Conservation (phyloP, 2,888 invertebrate species). For the Helicoverpa assulta region DNA sequence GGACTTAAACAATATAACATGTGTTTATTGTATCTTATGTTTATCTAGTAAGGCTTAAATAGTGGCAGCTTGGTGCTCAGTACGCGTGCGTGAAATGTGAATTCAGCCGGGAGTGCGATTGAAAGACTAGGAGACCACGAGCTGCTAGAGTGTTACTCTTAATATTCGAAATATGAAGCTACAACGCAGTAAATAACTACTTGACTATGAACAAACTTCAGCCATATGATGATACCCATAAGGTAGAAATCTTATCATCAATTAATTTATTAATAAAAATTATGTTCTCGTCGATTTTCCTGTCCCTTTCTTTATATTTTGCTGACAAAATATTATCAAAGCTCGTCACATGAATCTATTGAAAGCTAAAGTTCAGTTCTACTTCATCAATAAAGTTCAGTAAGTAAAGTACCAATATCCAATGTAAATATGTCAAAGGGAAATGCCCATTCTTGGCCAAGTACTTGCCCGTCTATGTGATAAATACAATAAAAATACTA, state of each 20-base stretch:
- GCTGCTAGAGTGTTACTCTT: background rate
- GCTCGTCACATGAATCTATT: background rate
- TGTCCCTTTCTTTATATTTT: background rate
- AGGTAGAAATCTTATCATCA: background rate
- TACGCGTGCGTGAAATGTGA: slow-evolving; percentile 1
- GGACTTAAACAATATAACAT: too few species aligned
- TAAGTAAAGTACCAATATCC: background rate
- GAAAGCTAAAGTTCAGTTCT: too few species aligned
- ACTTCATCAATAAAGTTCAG: background rate
- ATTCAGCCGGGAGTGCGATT: slow-evolving; percentile 10
- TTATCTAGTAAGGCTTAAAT: too few species aligned
- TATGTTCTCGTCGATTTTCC: background rate
- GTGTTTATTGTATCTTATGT: too few species aligned
- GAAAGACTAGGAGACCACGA: slow-evolving; percentile 20
- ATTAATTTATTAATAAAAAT: background rate
- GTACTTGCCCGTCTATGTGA: too few species aligned
- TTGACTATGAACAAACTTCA: slow-evolving; percentile 1
- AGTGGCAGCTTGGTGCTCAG: too few species aligned
- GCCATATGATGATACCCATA: background rate
- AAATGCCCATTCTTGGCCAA: too few species aligned
- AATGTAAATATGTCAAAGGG: background rate
- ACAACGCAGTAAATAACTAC: background rate
- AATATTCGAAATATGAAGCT: background rate
- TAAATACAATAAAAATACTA: too few species aligned
- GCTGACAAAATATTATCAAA: background rate